Conservation (phyloP, 2,888 invertebrate species). For the Zeuzera pyrina region DNA sequence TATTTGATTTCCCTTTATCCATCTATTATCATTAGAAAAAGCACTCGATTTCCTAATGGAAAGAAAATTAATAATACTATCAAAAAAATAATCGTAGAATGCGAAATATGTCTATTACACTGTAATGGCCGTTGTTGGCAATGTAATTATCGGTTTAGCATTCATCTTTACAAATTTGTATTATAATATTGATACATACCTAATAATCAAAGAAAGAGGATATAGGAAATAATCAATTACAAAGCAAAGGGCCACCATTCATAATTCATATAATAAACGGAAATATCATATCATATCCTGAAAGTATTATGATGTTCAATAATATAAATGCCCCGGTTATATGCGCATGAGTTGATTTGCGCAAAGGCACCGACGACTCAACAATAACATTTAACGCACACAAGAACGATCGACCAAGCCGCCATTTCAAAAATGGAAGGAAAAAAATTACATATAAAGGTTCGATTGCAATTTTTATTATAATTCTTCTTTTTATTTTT, state of each 20-base stretch:
- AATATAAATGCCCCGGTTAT: slow-evolving; percentile 41
- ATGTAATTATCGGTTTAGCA: too few species aligned
- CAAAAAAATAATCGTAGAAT: too few species aligned
- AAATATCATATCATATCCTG: slow-evolving; percentile 59
- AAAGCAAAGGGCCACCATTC: slow-evolving; percentile 35
- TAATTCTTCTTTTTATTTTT: slow-evolving; percentile 1
- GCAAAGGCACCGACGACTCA: slow-evolving; percentile 40
- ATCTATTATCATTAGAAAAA: too few species aligned
- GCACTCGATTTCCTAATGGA: too few species aligned
- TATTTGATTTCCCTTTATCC: too few species aligned
- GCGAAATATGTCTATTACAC: too few species aligned
- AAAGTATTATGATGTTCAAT: slow-evolving; percentile 30
- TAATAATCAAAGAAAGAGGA: slow-evolving; percentile 10
- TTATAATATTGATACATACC: not conserved
- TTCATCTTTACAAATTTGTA: too few species aligned
- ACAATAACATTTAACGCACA: slow-evolving; percentile 12
- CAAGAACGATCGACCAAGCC: slow-evolving; percentile 32
- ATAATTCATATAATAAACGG: slow-evolving; percentile 44
- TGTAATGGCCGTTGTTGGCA: too few species aligned
- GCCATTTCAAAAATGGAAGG: slow-evolving; percentile 25
- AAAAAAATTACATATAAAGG: slow-evolving; percentile 27
- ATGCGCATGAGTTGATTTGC: slow-evolving; percentile 50
- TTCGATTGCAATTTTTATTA: slow-evolving; percentile 23
- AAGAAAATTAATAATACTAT: too few species aligned
- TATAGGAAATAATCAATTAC: slow-evolving; percentile 45